A percentile compares a stretch with the other conserved stretches of the same genome.
phyloP scores from a whole-genome alignment of 1,140 invertebrate species.

The Cyclina sinensis region DNA sequence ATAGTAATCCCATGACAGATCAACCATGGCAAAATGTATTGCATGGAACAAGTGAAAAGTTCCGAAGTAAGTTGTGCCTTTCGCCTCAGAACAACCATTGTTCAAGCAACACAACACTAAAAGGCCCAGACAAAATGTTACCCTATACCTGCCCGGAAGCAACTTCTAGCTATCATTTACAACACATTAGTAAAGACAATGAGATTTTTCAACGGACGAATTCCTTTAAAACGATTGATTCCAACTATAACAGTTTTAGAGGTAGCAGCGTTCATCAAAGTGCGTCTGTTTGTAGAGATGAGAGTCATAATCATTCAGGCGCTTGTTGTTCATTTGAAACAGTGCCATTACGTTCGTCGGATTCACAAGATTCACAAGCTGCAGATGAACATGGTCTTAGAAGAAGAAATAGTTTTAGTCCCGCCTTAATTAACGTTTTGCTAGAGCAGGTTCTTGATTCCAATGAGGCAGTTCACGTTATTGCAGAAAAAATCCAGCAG shows the following conservation, averaged over 20 bases:
- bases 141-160: neutral
- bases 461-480: neutral
- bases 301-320: too few species aligned
- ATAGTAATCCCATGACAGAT: neutral
- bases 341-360: too few species aligned
- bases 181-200: neutral
- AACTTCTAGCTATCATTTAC: neutral
- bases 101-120: neutral
- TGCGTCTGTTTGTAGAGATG: too few species aligned
- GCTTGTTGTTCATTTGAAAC: too few species aligned
- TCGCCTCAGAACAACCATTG: neutral
- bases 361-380: neutral
- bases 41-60: too few species aligned
- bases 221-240: neutral
- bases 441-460: constrained; percentile 2
- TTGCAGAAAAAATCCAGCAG: neutral
- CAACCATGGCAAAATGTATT: too few species aligned
- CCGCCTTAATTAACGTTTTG: neutral
- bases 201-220: neutral
- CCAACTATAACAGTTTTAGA: too few species aligned
- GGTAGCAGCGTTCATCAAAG: too few species aligned
- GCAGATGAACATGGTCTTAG: neutral
- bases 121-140: neutral
- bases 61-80: too few species aligned
- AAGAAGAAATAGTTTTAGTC: neutral